Percentiles rank a stretch among this genome's conserved stretches.
Conservation (phyloP, 1,140 invertebrate genomes). For the Magallana gigas region DNA sequence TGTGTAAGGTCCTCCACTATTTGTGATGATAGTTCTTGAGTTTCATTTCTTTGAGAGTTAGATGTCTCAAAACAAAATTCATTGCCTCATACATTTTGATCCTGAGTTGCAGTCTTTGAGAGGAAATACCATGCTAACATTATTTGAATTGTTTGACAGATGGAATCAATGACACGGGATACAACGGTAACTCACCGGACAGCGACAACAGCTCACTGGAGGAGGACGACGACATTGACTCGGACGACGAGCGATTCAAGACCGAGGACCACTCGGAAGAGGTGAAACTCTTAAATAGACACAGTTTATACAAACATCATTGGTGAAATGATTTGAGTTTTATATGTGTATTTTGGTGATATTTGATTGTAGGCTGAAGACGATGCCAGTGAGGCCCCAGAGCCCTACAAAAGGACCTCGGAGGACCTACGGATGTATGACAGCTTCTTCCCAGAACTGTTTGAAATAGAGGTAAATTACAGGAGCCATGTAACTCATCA, state of each 20-base stretch:
- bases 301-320: too few species aligned
- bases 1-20: too few species aligned
- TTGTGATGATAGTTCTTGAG: too few species aligned
- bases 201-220: constrained; percentile 77
- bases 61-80: too few species aligned
- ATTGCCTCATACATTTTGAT: too few species aligned
- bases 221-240: constrained; percentile 78
- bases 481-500: too few species aligned
- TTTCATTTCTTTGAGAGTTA: too few species aligned
- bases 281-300: constrained; percentile 45
- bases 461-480: constrained; percentile 71
- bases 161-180: constrained; percentile 42
- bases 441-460: constrained; percentile 76
- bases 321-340: too few species aligned
- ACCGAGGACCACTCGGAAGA: constrained; percentile 71
- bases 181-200: constrained; percentile 54
- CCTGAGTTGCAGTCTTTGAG: too few species aligned
- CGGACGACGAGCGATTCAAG: constrained; percentile 76
- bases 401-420: constrained; percentile 65
- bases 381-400: constrained; percentile 66
- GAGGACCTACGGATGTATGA: constrained; percentile 76
- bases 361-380: constrained; percentile 66
- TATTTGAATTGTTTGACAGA: neutral
- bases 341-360: neutral
- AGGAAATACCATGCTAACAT: too few species aligned